These are phyloP conservation scores for Prorops nasuta DNA, from an alignment of 1,140 invertebrate genomes.

Conservation along the genomic window DNA sequence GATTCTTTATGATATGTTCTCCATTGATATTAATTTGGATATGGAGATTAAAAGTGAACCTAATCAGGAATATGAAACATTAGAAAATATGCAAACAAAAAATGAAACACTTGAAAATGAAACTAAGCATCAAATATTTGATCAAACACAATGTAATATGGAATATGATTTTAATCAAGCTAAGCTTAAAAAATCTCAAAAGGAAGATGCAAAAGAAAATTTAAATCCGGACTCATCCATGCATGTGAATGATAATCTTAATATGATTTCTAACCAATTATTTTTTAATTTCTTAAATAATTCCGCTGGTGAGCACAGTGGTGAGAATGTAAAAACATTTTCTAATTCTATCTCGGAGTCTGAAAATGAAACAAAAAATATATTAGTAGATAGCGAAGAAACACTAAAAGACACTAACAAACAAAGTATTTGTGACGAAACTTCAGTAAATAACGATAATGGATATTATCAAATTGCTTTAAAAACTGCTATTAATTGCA, in stretches of 20 bases:
- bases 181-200: neutral
- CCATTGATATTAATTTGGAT: constrained; percentile 29
- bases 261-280: too few species aligned
- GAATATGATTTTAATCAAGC: neutral
- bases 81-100: constrained; percentile 1
- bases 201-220: constrained; percentile 36
- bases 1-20: constrained; percentile 29
- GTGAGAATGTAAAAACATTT: constrained; percentile 1
- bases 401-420: neutral
- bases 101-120: constrained; percentile 12
- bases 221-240: constrained; percentile 18
- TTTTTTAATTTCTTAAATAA: too few species aligned
- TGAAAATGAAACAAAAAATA: neutral
- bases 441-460: too few species aligned
- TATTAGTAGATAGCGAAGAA: neutral
- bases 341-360: neutral
- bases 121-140: neutral
- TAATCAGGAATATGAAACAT: neutral
- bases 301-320: neutral
- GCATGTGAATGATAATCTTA: too few species aligned
- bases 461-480: too few species aligned
- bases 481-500: too few species aligned
- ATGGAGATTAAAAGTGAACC: neutral
- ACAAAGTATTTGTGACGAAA: too few species aligned
- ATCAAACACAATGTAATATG: constrained; percentile 7